Conservation (phyloP, 2,797 vertebrate genomes). For the Enteromius mattozi region DNA sequence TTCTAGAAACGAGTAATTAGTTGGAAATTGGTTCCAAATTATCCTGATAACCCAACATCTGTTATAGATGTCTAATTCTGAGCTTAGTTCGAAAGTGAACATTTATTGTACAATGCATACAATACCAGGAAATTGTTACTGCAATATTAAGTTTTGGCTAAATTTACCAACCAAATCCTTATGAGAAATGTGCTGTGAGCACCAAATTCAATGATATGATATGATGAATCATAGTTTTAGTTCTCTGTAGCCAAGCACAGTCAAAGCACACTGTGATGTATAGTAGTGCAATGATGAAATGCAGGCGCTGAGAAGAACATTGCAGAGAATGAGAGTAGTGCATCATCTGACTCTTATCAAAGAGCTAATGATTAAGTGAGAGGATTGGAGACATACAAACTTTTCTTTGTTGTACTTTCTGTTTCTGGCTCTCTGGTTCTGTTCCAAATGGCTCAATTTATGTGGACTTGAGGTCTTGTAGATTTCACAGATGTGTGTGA, state of each 20-base stretch:
- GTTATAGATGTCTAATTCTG: conserved; percentile 9
- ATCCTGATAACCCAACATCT: neutral
- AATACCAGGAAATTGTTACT: conserved; percentile 2
- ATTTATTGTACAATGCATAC: conserved; percentile 9
- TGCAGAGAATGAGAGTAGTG: conserved; percentile 29
- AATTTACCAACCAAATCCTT: conserved; percentile 15
- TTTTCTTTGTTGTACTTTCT: neutral
- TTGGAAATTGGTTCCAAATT: conserved; percentile 25
- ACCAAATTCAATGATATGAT: conserved; percentile 18
- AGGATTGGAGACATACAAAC: neutral
- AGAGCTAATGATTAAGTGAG: conserved; percentile 10
- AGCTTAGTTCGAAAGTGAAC: neutral
- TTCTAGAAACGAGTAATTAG: neutral
- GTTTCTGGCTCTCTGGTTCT: neutral
- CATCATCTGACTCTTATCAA: conserved; percentile 11
- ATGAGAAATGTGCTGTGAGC: conserved; percentile 33
- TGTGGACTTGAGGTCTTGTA: neutral
- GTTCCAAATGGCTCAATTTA: neutral
- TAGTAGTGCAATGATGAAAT: conserved; percentile 29
- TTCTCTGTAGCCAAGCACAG: conserved; percentile 21
- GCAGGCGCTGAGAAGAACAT: neutral
- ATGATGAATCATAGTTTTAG: conserved; percentile 33
- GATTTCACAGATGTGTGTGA: no score
- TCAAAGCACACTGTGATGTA: conserved; percentile 18
- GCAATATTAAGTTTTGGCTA: conserved; percentile 15